Base-by-base conservation (phyloP, 2,888 invertebrate genomes). In the Spodoptera littoralis region DNA sequence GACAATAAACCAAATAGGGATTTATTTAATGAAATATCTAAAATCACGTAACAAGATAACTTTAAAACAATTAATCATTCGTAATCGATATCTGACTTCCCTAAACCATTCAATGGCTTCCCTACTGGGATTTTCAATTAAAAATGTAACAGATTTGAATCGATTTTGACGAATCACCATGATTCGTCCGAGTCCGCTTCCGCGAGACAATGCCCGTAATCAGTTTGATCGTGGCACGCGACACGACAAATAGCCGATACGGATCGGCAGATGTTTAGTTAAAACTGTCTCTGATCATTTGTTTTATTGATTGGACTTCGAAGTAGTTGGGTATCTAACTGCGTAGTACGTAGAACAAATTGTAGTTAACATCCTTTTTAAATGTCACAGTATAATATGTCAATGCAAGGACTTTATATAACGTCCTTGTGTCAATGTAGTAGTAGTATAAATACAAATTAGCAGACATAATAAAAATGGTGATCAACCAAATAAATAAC, bases 131-230 rank as follows among this genome's bases (percentile, higher is more conserved):
- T 82, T 88, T 87, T 84, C 88, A 89, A 89, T 90, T 90, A 89
- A 90, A 91, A 91, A 85, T 88, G 84, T 81, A 84, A 86, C 88
- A 83, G 85, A 86, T 88, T 88, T 85, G 77, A 84, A 85, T 88
- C 84, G 83, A 87, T 87, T 84, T 87, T 88, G 91, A 90, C 87
- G 88, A 84, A 90, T 91, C 91, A 91, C 88, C 90, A 82, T 90
- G 90, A 90, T 83, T 79, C 72, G 81, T 73, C 64, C 65, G 68
- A 65, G 61, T 78, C 58, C 57, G 65, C 86, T 87, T 87, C 86
- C 85, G 85, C 82, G 81, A 81, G 79, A 90, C 90, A 91, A 90
- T 90, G 76, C 65, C 46, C 30, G 78, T 82, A 90, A 90, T 90
- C 89, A 89, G 86, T 72, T 70, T 72, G 81, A 78, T 78, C 69